phyloP scores from a whole-genome alignment of 2,113 vertebrate species.

The Fregetta grallaria region DNA sequence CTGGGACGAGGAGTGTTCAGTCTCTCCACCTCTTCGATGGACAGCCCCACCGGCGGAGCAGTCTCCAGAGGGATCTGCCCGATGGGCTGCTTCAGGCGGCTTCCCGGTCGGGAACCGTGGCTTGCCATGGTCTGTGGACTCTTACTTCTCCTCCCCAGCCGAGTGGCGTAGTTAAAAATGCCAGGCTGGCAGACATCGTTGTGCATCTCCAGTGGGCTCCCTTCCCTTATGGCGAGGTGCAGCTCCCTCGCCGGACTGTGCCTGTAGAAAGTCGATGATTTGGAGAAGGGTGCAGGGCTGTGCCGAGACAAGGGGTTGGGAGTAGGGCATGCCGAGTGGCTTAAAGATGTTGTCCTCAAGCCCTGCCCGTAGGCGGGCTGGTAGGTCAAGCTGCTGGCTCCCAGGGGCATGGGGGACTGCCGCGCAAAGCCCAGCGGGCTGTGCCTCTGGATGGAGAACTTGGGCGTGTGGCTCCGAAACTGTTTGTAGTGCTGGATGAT shows the following conservation, averaged over 20 bases:
- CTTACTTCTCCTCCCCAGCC: conserved; percentile 92
- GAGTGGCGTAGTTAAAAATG: conserved; percentile 89
- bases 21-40: conserved; percentile 95
- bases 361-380: conserved; percentile 87
- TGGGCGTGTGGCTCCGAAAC: conserved; percentile 94
- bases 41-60: conserved; percentile 90
- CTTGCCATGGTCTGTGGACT: conserved; percentile 90
- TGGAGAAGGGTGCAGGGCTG: conserved; percentile 92
- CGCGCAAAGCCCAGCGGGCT: conserved; percentile 93
- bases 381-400: conserved; percentile 90
- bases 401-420: conserved; percentile 91
- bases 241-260: conserved; percentile 92
- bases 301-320: conserved; percentile 91
- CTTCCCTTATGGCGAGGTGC: conserved; percentile 87
- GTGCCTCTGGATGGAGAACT: conserved; percentile 96
- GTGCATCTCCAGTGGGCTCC: conserved; percentile 87
- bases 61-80: conserved; percentile 90
- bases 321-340: conserved; percentile 88
- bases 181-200: conserved; percentile 84
- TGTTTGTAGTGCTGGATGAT: conserved; percentile 98
- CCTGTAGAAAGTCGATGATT: conserved; percentile 89
- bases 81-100: conserved; percentile 91
- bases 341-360: conserved; percentile 86
- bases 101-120: conserved; percentile 88
- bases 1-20: conserved; percentile 95